Evolutionary conservation across 2,797 vertebrate genomes (phyloP).

Genomic region (Acrossocheilus fasciatus): DNA sequence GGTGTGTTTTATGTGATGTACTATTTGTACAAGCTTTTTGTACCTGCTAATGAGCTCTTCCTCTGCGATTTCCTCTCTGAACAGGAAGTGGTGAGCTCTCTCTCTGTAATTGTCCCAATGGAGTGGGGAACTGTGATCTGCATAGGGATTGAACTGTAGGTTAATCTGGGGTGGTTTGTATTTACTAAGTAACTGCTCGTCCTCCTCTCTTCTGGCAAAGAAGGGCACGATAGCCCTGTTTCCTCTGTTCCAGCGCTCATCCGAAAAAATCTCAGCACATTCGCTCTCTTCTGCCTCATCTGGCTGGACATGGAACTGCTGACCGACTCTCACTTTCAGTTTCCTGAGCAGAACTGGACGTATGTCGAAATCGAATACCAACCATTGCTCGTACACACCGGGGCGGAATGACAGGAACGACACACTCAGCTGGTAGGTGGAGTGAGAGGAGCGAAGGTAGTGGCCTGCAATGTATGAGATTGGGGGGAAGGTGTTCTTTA

Average conservation of each 20-base stretch:
- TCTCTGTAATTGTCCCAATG: slow-evolving; percentile 82
- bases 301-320: slow-evolving; percentile 24
- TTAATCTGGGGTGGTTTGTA: slow-evolving; percentile 75
- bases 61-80: slow-evolving; percentile 37
- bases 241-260: slow-evolving; percentile 81
- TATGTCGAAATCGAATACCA: slow-evolving; percentile 86
- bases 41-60: slow-evolving; percentile 45
- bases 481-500: slow-evolving; percentile 11
- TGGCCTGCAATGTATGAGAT: slow-evolving; percentile 20
- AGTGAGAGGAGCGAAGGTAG: slow-evolving; percentile 18
- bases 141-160: neutral
- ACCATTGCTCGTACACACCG: slow-evolving; percentile 90
- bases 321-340: slow-evolving; percentile 80
- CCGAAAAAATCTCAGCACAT: slow-evolving; percentile 5
- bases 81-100: slow-evolving; percentile 87
- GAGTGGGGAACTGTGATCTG: slow-evolving; percentile 60
- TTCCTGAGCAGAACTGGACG: slow-evolving; percentile 86
- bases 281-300: neutral
- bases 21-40: neutral
- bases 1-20: neutral
- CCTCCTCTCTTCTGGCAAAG: slow-evolving; percentile 68
- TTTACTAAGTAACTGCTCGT: slow-evolving; percentile 77
- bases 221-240: slow-evolving; percentile 84
- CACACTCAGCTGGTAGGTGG: slow-evolving; percentile 42
- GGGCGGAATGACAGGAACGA: slow-evolving; percentile 61